Conservation (phyloP, 2,797 vertebrate species). For the Bovichtus variegatus region DNA sequence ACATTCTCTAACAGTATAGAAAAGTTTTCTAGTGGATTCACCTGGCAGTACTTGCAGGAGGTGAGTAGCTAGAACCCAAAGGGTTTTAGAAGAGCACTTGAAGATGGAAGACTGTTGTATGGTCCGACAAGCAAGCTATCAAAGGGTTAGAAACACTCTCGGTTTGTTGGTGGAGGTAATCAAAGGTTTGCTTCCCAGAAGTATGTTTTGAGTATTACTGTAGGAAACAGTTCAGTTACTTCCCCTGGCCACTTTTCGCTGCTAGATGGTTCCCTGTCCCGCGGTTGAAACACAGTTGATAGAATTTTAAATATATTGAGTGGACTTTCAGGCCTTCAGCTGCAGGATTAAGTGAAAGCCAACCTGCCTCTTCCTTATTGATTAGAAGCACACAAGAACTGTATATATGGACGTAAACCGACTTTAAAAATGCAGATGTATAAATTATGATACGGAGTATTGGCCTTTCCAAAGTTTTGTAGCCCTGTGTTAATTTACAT, state of each 20-base stretch:
- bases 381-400: not conserved
- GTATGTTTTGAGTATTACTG: not conserved
- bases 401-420: not conserved
- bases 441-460: not conserved
- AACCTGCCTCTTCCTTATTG: not conserved
- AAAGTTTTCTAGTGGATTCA: not conserved
- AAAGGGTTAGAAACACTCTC: not conserved
- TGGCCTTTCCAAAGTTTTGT: not conserved
- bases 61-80: not conserved
- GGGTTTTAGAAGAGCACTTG: not conserved
- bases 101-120: not conserved
- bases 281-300: slow-evolving; percentile 7
- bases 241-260: not conserved
- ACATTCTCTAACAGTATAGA: not conserved
- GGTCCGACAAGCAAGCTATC: not conserved
- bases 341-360: slow-evolving; percentile 1
- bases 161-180: slow-evolving; percentile 4
- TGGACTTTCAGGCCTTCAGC: slow-evolving; percentile 7
- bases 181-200: slow-evolving; percentile 5
- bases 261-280: not conserved
- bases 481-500: not conserved
- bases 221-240: slow-evolving; percentile 13
- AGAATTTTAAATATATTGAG: not conserved
- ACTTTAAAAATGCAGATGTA: not conserved
- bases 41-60: slow-evolving; percentile 1